A percentile compares a stretch with the other conserved stretches of the same genome.
Conservation (phyloP, 2,888 invertebrate species). For the Meiosimyza platycephala region DNA sequence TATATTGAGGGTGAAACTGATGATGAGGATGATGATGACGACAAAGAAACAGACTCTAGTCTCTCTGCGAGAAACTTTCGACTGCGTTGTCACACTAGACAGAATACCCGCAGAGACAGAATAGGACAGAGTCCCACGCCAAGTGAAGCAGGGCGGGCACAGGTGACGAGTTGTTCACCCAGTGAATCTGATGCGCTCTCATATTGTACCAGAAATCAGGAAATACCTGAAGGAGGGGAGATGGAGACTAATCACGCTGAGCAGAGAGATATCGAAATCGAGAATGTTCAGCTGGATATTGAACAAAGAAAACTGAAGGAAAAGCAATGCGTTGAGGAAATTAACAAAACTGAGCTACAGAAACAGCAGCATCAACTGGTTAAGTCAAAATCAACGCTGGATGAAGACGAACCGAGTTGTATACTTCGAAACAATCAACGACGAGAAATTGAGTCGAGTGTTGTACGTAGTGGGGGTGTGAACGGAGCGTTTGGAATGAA, state of each 20-base stretch:
- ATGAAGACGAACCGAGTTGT: constrained; percentile 62
- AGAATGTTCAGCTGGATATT: constrained; percentile 52
- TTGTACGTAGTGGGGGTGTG: constrained; percentile 61
- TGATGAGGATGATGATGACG: constrained; percentile 63
- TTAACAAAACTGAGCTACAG: constrained; percentile 58
- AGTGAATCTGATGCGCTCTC: constrained; percentile 65
- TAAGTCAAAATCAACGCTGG: constrained; percentile 61
- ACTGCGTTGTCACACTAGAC: constrained; percentile 35
- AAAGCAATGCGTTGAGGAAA: constrained; percentile 61
- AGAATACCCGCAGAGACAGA: constrained; percentile 46
- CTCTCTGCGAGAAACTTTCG: constrained; percentile 54
- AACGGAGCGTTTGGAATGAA: constrained; percentile 46
- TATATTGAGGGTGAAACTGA: constrained; percentile 65
- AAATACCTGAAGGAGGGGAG: constrained; percentile 46
- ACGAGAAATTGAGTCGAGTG: constrained; percentile 58
- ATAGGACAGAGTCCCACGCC: constrained; percentile 67
- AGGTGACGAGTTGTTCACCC: constrained; percentile 65
- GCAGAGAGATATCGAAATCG: constrained; percentile 58
- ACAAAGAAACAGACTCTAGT: constrained; percentile 56
- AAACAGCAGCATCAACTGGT: constrained; percentile 54
- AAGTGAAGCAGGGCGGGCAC: constrained; percentile 66
- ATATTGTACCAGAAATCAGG: constrained; percentile 46
- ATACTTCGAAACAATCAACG: constrained; percentile 59
- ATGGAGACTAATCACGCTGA: constrained; percentile 30
- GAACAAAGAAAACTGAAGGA: constrained; percentile 44